Conservation (phyloP, 2,797 vertebrate genomes). For the Momotus momota region DNA sequence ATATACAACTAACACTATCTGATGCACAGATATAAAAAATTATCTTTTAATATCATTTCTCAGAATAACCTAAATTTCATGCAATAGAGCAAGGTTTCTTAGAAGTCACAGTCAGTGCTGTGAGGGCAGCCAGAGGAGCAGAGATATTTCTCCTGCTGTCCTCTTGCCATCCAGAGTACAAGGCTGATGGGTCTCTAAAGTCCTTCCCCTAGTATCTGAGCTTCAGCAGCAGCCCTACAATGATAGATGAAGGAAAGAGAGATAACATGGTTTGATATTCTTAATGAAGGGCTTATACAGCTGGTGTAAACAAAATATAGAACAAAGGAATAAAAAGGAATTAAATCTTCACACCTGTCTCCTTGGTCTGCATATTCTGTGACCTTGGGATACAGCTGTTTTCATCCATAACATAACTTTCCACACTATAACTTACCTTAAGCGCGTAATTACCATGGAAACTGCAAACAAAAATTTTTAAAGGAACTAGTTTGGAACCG, state of each 20-base stretch:
- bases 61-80: slow-evolving; percentile 22
- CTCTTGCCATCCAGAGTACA: accelerated
- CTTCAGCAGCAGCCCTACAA: not conserved
- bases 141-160: not conserved
- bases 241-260: not conserved
- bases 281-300: not conserved
- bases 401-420: not conserved
- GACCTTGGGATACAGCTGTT: not conserved
- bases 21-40: not conserved
- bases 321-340: not conserved
- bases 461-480: not conserved
- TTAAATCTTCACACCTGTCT: not conserved
- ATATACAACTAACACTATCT: slow-evolving; percentile 35
- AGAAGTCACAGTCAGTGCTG: not conserved
- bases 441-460: not conserved
- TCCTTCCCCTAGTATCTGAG: not conserved
- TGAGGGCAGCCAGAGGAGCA: not conserved
- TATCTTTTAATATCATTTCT: slow-evolving; percentile 43
- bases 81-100: not conserved
- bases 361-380: not conserved
- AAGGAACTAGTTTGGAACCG: not conserved
- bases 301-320: not conserved
- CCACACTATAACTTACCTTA: not conserved
- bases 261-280: not conserved
- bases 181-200: not conserved